These are phyloP conservation scores for Listronotus bonariensis DNA, from an alignment of 1,140 invertebrate genomes.

Conservation along the genomic window DNA sequence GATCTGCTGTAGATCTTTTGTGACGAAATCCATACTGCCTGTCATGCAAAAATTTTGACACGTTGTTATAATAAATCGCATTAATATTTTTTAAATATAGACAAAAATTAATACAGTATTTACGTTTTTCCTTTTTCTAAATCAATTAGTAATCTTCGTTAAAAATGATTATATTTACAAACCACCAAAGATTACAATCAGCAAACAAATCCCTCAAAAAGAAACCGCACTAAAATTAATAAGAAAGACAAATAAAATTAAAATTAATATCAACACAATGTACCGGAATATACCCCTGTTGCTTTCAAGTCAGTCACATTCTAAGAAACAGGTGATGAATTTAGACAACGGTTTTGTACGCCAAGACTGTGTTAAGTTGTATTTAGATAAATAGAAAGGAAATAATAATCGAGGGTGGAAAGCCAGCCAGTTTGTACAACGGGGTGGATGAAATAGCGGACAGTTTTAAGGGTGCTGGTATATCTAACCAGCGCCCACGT, in stretches of 20 bases:
- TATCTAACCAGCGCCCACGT: no score
- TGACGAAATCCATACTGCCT: no score
- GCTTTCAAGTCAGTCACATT: conserved; percentile 12
- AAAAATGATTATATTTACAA: not conserved
- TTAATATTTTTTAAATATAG: no score
- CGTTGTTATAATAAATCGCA: no score
- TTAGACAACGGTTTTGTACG: not conserved
- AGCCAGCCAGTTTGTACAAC: conserved; percentile 20
- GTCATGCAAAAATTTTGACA: no score
- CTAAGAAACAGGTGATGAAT: not conserved
- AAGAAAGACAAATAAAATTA: conserved; percentile 27
- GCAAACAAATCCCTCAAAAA: conserved; percentile 8
- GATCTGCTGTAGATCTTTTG: no score
- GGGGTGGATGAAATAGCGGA: conserved; percentile 18
- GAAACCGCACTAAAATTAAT: conserved; percentile 25
- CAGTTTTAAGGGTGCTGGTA: conserved; percentile 24
- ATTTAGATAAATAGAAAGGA: conserved; percentile 9
- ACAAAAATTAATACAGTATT: no score
- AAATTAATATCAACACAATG: conserved; percentile 27
- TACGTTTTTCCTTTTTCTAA: no score
- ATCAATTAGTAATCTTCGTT: no score
- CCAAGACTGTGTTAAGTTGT: conserved; percentile 11
- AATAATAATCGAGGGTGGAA: conserved; percentile 28
- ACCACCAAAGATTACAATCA: conserved; percentile 7
- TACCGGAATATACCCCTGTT: conserved; percentile 4